These are phyloP conservation scores for Oncorhynchus kisutch DNA, from an alignment of 2,113 vertebrate species.

Conservation along the genomic window DNA sequence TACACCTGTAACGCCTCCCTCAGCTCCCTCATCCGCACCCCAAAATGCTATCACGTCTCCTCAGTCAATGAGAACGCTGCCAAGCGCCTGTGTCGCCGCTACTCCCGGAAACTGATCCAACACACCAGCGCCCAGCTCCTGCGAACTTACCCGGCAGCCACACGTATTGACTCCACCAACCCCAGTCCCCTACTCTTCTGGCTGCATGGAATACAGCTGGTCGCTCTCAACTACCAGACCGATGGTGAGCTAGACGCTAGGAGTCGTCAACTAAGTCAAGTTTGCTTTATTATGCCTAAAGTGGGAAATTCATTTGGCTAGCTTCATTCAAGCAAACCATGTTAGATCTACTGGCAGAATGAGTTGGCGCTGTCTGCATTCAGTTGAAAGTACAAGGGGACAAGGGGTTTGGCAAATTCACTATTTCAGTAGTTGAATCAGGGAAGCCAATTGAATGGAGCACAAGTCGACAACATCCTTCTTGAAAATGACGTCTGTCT, in stretches of 20 bases:
- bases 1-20: slow-evolving; percentile 79
- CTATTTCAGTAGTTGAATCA: no score
- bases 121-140: slow-evolving; percentile 91
- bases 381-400: no score
- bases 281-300: no score
- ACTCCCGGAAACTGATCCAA: slow-evolving; percentile 92
- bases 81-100: slow-evolving; percentile 94
- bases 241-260: slow-evolving; percentile 80
- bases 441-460: no score
- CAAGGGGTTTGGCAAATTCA: no score
- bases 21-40: slow-evolving; percentile 94
- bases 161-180: slow-evolving; percentile 96
- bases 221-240: slow-evolving; percentile 97
- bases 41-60: slow-evolving; percentile 97
- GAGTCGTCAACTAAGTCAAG: no score
- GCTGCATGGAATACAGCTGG: slow-evolving; percentile 94
- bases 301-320: no score
- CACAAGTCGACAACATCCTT: no score
- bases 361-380: background rate
- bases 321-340: no score
- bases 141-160: slow-evolving; percentile 92
- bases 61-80: slow-evolving; percentile 97
- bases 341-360: no score
- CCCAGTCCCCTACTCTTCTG: slow-evolving; percentile 93
- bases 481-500: no score